Evolutionary conservation across 2,888 invertebrate species (phyloP), one percentile per base, ranked within the genome.

Genomic region (Melieria omissa): DNA sequence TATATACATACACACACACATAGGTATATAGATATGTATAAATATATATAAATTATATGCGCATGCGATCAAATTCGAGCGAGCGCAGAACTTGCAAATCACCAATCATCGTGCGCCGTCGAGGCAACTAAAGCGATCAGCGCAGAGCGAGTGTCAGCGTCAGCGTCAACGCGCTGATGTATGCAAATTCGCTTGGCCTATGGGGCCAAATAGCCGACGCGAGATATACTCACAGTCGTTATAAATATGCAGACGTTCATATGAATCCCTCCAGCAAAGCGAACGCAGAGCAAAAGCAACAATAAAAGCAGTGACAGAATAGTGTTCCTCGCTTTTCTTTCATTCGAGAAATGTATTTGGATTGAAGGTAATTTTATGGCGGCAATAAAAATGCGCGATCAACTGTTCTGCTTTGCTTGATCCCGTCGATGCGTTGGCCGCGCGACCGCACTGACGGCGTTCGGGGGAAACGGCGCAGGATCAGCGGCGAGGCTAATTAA

Each of bases 151-250:
- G 41, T 45, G 46, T 47, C 47, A 44, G 57, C 58, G 44, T 64
- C 47, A 58, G 12, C 45, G 60, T 12, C 14, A 16, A 10, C 61
- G 47, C 29, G 70, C 70, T 70, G 70, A 70, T 58, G 70, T 65
- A 70, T 70, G 70, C 49, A 70, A 70, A 70, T 64, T 47, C 16
- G 54, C 16, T 70, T 57, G 47, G 54, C 65, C 70, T 60, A 47
- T 52, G 52, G n/a, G 14, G n/a, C n/a, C 52, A n/a, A 52, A 14
- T 14, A 14, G 52, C 14, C 12, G n/a, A 8, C 5, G 52, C 52
- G 14, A 57, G 14, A 57, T 57, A 57, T 16, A 12, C 29, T 16
- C 29, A 10, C 9, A 57, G 29, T 29, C 29, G 29, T 7, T 61
- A 61, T 61, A 46, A 70, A 70, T 65, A 65, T 62, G 57, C 71